phyloP scores from a whole-genome alignment of 2,797 vertebrate species.

The Capromys pilorides region DNA sequence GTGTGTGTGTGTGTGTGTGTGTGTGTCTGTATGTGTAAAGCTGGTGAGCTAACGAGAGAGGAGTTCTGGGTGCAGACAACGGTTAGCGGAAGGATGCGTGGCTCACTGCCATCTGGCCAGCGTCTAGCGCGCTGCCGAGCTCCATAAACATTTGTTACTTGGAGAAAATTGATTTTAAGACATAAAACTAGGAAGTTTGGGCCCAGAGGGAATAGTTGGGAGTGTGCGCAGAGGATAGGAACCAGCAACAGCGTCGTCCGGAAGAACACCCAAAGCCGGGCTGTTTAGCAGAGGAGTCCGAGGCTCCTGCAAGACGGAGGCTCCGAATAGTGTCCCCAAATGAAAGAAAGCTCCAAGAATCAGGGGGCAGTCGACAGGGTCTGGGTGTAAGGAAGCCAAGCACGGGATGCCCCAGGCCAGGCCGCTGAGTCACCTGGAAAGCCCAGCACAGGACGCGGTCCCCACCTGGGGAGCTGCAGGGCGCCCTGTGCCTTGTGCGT shows the following conservation, averaged over 20 bases:
- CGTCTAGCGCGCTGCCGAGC: not conserved
- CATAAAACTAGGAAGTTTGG: conserved; percentile 4
- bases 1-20: not conserved
- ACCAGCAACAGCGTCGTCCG: not conserved
- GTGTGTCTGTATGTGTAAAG: not conserved
- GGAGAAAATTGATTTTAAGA: conserved; percentile 5
- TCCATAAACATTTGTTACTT: conserved; percentile 6
- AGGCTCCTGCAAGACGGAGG: not conserved
- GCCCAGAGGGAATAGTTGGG: not conserved
- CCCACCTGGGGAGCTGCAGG: not conserved
- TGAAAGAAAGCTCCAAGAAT: conserved; percentile 7
- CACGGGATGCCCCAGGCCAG: not conserved
- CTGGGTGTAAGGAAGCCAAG: not conserved
- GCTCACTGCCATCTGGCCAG: not conserved
- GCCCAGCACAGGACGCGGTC: not conserved
- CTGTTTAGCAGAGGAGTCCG: not conserved
- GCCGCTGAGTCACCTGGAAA: not conserved
- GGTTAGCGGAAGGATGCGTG: not conserved
- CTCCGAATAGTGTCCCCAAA: not conserved
- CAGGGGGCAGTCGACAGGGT: not conserved
- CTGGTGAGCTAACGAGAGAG: not conserved
- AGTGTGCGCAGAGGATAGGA: not conserved
- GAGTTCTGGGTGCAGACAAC: not conserved
- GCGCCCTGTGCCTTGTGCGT: not conserved
- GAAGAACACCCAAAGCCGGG: not conserved